Conservation (phyloP, 2,888 invertebrate species). For the Dryadula phaetusa region DNA sequence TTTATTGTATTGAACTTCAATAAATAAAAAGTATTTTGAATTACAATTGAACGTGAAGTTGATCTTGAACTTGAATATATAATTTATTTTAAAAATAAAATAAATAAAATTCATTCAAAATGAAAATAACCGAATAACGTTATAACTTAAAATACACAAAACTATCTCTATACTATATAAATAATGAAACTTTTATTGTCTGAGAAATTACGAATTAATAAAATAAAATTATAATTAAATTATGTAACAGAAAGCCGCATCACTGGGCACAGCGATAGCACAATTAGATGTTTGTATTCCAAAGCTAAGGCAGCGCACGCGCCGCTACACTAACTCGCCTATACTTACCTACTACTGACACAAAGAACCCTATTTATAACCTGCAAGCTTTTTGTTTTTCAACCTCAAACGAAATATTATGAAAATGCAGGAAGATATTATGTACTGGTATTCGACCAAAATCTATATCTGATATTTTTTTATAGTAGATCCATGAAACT, state of each 20-base stretch:
- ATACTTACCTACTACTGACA: constrained; percentile 35
- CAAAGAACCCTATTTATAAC: constrained; percentile 36
- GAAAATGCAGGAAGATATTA: background rate
- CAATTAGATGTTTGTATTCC: constrained; percentile 66
- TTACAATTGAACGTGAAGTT: too few relatives aligned
- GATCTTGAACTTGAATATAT: too few relatives aligned
- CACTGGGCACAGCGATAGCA: constrained; percentile 64
- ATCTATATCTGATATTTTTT: background rate
- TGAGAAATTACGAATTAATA: background rate
- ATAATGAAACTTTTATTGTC: background rate
- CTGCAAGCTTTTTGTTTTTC: background rate
- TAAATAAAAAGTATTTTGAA: too few relatives aligned
- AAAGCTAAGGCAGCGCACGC: constrained; percentile 61
- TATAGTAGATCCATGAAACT: background rate
- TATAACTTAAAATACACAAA: too few relatives aligned
- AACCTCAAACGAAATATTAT: background rate
- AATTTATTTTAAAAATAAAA: too few relatives aligned
- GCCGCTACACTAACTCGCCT: constrained; percentile 50
- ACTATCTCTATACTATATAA: too few relatives aligned
- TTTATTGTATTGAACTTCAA: too few relatives aligned
- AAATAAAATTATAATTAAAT: background rate
- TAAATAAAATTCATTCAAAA: too few relatives aligned
- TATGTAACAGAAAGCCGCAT: constrained; percentile 42
- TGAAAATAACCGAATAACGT: too few relatives aligned
- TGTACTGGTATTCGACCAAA: background rate